Evolutionary conservation across 1,140 invertebrate species (phyloP), one percentile per base, ranked within the genome.

Genomic region (Mesaphorura yosii): DNA sequence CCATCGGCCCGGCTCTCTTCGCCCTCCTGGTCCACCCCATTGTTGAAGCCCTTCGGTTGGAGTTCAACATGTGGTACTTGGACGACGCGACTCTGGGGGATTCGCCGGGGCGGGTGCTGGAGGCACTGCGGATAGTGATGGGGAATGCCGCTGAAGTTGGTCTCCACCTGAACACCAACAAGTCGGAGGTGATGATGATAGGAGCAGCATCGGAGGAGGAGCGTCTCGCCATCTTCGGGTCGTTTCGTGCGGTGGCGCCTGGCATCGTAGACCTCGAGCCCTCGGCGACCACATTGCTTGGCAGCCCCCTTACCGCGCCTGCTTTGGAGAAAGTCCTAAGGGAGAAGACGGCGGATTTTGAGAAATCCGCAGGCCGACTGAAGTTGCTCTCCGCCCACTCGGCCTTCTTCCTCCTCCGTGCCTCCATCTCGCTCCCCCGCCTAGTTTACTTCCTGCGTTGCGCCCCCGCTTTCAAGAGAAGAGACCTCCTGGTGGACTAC

Each of bases 361-460:
- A 6, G 14, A 47, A 7, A 7, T 7, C 29, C 6, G 23, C 45
- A 7, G 23, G 22, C 7, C 14, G 25, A 7, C 45, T 47, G 10
- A 7, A 25, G n/a, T 7, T 7, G 7, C 45, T 47, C 14, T 28
- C 45, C 6, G 20, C 45, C 25, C 45, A 47, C 20, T 26, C 14
- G 12, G 45, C 45, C 6, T 47, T 47, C 20, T 47, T 28, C 45
- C 45, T 47, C 19, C 41, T 44, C 41, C 10, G 19, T 12, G 41
- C 41, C 19, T 44, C 41, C 14, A 44, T 44, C 19, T 44, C 34
- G 17, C 12, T 17, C 10, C 41, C 41, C 10, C 10, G 41, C 14
- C 19, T 44, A 10, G 22, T 12, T 12, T 44, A 44, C 20, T 44
- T 44, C 20, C 41, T 44, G 10, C 41, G 41, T n/a, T n/a, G 34